These are phyloP conservation scores for Heteromurus nitidus DNA, from an alignment of 2,888 invertebrate genomes.

Conservation along the genomic window DNA sequence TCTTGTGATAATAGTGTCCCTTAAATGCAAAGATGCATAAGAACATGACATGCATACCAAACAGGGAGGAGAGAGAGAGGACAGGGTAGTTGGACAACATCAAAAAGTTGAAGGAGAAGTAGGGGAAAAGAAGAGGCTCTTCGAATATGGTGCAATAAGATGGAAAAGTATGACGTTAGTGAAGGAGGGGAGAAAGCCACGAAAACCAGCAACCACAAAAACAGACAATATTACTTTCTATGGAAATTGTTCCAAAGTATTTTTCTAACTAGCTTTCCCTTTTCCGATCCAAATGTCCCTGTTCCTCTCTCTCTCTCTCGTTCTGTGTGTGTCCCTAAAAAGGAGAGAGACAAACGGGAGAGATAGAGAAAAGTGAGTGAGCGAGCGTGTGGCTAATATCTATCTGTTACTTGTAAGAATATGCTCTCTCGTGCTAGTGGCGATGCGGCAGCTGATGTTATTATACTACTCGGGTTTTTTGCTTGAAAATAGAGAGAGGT, in stretches of 20 bases:
- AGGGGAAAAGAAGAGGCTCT: too few relatives aligned
- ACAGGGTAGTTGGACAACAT: conserved; percentile 12
- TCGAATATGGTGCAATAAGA: too few relatives aligned
- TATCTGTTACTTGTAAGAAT: background rate
- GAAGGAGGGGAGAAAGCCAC: conserved; percentile 24
- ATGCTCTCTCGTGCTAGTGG: conserved; percentile 17
- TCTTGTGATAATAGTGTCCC: conserved; percentile 45
- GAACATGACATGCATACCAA: conserved; percentile 54
- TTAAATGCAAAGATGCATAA: conserved; percentile 59
- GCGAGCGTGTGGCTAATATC: background rate
- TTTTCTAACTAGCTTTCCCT: conserved; percentile 30
- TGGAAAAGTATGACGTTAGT: background rate
- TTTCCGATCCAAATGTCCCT: conserved; percentile 40
- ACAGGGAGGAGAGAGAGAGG: conserved; percentile 1
- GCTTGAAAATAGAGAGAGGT: background rate
- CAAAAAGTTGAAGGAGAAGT: conserved; percentile 6
- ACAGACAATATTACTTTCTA: conserved; percentile 37
- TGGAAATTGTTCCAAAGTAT: conserved; percentile 29
- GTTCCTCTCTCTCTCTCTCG: background rate
- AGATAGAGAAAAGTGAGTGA: background rate
- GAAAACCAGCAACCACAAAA: conserved; percentile 12
- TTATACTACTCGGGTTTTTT: background rate
- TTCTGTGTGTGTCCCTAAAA: too few relatives aligned
- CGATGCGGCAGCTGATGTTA: conserved; percentile 43
- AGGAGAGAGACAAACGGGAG: background rate